A percentile compares a stretch with the other conserved stretches of the same genome.
Conservation (phyloP, 2,888 invertebrate species). For the Plagodis pulveraria region DNA sequence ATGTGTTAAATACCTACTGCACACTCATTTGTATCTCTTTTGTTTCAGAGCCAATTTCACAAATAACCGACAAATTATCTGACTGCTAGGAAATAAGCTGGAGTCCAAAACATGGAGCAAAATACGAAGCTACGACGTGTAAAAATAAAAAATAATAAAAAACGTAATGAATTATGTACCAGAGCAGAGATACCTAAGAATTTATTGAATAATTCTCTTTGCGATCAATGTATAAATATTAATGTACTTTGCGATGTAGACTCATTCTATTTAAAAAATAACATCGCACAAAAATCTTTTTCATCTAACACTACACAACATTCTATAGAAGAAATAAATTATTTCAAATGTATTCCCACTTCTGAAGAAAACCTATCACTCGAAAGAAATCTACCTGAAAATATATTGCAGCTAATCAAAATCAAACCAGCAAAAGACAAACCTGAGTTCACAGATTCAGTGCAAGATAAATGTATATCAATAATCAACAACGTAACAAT, state of each 20-base stretch:
- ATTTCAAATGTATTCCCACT: background rate
- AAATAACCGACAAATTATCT: too few species aligned
- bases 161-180: too few species aligned
- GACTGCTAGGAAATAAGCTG: too few species aligned
- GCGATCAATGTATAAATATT: background rate
- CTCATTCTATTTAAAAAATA: too few species aligned
- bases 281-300: too few species aligned
- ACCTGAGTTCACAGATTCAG: constrained; percentile 1
- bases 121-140: too few species aligned
- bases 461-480: background rate
- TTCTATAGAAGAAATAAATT: background rate
- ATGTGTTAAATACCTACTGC: too few species aligned
- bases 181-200: too few species aligned
- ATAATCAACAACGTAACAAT: constrained; percentile 12
- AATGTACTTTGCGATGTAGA: background rate
- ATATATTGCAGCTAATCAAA: background rate
- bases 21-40: too few species aligned
- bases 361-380: background rate
- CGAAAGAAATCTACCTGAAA: background rate
- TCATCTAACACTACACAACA: background rate
- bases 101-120: too few species aligned
- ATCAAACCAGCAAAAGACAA: background rate
- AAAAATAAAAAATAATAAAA: too few species aligned
- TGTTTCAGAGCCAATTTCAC: too few species aligned
- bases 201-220: background rate